A percentile compares a stretch with the other conserved stretches of the same genome.
phyloP scores from a whole-genome alignment of 2,797 vertebrate species.

The Phaenicophaeus curvirostris region DNA sequence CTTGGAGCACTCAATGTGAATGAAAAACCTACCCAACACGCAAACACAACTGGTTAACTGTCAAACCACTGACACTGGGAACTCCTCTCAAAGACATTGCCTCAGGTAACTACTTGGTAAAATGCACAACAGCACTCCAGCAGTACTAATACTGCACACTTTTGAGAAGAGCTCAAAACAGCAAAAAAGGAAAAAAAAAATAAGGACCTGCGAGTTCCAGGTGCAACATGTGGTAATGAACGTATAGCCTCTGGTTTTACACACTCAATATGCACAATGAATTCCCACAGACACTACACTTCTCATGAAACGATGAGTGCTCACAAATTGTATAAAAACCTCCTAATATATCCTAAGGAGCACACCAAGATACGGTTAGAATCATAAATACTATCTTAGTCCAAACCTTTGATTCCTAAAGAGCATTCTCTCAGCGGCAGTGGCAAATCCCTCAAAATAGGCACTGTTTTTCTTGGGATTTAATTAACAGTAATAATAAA shows the following conservation, averaged over 20 bases:
- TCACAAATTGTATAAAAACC: not conserved
- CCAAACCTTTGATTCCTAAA: not conserved
- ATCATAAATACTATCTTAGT: not conserved
- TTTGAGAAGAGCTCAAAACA: not conserved
- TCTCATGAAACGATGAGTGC: not conserved
- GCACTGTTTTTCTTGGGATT: not conserved
- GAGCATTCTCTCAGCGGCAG: not conserved
- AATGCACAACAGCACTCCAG: not conserved
- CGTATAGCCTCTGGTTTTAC: not conserved
- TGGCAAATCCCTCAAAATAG: not conserved
- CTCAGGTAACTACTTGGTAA: not conserved
- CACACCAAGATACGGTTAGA: not conserved
- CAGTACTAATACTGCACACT: not conserved
- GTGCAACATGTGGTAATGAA: not conserved
- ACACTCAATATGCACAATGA: accelerated
- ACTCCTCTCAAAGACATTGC: not conserved
- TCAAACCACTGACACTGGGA: not conserved
- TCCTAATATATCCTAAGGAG: not conserved
- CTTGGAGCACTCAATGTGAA: not conserved
- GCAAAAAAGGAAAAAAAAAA: not conserved
- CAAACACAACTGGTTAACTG: not conserved
- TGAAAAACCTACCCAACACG: not conserved
- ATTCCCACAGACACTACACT: not conserved
- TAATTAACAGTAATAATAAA: not conserved
- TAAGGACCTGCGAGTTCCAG: not conserved